These are phyloP conservation scores for Bombyx mori DNA, from an alignment of 1,140 invertebrate genomes.

Conservation along the genomic window ASM3026992v2 NC_085115.1:9591501-9592000, in stretches of 20 bases:
- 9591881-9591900: slow-evolving; percentile 55
- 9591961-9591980: slow-evolving; percentile 66
- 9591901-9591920: slow-evolving; percentile 61
- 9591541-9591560: slow-evolving; percentile 65
- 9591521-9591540: slow-evolving; percentile 25
- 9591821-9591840: slow-evolving; percentile 12
- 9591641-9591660: slow-evolving; percentile 48
- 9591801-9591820: slow-evolving; percentile 26
- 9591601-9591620: slow-evolving; percentile 61
- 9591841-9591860: slow-evolving; percentile 22
- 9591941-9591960: slow-evolving; percentile 68
- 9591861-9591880: slow-evolving; percentile 66
- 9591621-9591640: slow-evolving; percentile 62
- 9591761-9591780: slow-evolving; percentile 70
- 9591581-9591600: slow-evolving; percentile 67
- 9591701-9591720: slow-evolving; percentile 71
- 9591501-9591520: neutral
- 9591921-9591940: slow-evolving; percentile 71
- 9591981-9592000: slow-evolving; percentile 63
- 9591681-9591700: slow-evolving; percentile 71
- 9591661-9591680: slow-evolving; percentile 70
- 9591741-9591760: slow-evolving; percentile 69
- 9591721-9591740: slow-evolving; percentile 71
- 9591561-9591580: slow-evolving; percentile 65
- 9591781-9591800: slow-evolving; percentile 42